Base-by-base conservation (phyloP, 2,888 invertebrate species). In the Elmis aenea region DNA sequence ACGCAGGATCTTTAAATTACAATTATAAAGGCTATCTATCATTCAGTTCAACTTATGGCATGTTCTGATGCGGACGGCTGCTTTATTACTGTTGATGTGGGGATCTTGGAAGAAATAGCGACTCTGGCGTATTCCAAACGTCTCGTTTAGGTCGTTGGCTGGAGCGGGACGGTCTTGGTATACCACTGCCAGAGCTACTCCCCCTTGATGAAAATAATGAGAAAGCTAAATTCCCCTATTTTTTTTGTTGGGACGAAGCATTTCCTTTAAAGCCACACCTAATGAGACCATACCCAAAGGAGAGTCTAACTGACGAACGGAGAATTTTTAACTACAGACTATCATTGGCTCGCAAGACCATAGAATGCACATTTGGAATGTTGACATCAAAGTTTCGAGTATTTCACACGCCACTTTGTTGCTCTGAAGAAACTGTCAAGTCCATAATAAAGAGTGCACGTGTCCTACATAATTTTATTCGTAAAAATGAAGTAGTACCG, bases 41-140 rank as follows among this genome's bases (percentile, higher is more conserved):
- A n/a, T 32, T 37, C 37, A 15, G 20, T 38, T 26, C 14, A 14
- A 13, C 28, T 33, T 13, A 18, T 38, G 20, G 38, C 38, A 4
- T 16, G 14, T 16, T 14, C 13, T 26, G 38, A 38, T 38, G 33
- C 38, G 13, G 33, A 38, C 29, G 33, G 33, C 13, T 27, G 36
- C 26, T 54, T 54, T 28, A 38, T 39, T 10, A 46, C 35, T 29
- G 46, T 40, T 6, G 45, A 50, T 26, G 39, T 51, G 16, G 52
- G 51, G 1, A n/a, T n/a, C n/a, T n/a, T n/a, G n/a, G n/a, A n/a
- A 18, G n/a, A 18, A 18, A 18, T n/a, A 18, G 20, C 20, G 20
- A 18, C 20, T 5, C 5, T 18, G 20, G 5, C n/a, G 20, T 18
- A 6, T 18, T 18, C n/a, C 5, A 18, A 18, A 18, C 5, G 5